A percentile compares a stretch with the other conserved stretches of the same genome.
Conservation (phyloP, 2,888 invertebrate species). For the Rugalucina vietnamica region DNA sequence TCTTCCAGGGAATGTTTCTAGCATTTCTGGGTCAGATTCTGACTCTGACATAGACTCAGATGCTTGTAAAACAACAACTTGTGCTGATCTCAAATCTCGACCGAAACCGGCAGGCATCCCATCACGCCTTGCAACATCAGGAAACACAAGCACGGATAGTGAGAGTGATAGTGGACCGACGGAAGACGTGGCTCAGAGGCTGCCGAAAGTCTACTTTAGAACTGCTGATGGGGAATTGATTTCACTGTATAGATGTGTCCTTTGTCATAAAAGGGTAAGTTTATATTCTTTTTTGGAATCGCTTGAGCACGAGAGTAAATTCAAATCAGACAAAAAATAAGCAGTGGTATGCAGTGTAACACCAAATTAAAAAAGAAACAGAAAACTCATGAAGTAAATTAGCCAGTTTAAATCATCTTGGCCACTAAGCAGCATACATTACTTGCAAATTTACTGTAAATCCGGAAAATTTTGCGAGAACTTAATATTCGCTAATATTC, state of each 20-base stretch:
- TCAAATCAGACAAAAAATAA: no score
- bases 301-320: no score
- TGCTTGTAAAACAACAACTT: slow-evolving; percentile 15
- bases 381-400: no score
- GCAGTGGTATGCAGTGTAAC: no score
- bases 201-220: slow-evolving; percentile 90
- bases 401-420: no score
- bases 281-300: no score
- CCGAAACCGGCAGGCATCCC: slow-evolving; percentile 56
- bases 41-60: slow-evolving; percentile 66
- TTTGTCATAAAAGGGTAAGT: slow-evolving; percentile 88
- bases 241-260: slow-evolving; percentile 90
- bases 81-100: slow-evolving; percentile 4
- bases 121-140: slow-evolving; percentile 36
- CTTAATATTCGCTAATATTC: no score
- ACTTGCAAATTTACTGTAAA: no score
- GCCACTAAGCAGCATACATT: no score
- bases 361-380: no score
- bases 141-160: slow-evolving; percentile 68
- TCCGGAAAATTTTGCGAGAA: no score
- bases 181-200: slow-evolving; percentile 65
- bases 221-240: slow-evolving; percentile 89
- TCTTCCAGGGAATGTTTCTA: slow-evolving; percentile 87
- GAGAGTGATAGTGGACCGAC: slow-evolving; percentile 55
- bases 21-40: slow-evolving; percentile 88